Evolutionary conservation across 2,113 vertebrate species (phyloP), one percentile per base, ranked within the genome.

Genomic region (Podilymbus podiceps): DNA sequence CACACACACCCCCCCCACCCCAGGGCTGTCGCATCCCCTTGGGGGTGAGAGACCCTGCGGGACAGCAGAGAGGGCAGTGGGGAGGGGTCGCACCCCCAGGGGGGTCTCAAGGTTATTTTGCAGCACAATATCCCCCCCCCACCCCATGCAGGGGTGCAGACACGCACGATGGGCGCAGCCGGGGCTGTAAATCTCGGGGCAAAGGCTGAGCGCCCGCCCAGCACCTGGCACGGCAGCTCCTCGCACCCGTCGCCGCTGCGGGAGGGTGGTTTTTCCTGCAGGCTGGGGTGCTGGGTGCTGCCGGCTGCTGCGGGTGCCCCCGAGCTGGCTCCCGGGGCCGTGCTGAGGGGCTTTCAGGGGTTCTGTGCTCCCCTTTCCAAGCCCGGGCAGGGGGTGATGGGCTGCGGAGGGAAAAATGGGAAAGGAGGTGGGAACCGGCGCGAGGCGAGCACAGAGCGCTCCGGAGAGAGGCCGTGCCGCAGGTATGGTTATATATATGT

Each of bases 401-500:
- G 52, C 27, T 4, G 47, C 55, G 38, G 75, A 20, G 40, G 55
- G 30, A 27, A 40, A 91, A 60, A 47, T 3, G 24, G 68, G n/a
- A 22, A 42, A 31, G 28, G 49, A 35, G 30, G n/a, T 4, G 47
- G 18, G 52, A 72, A 53, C 9, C 0, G 3, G 18, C 0, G 0
- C 0, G 2, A 40, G 8, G 46, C 28, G 0, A 17, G 21, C 19
- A 0, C 67, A 52, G 58, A 20, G 38, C 4, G 24, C 21, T n/a
- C 47, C 63, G 19, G 71, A 7, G 47, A 1, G 35, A 9, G 71
- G 63, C 78, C 44, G 58, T 33, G 79, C 69, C 2, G 4, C 83
- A 64, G 40, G 40, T 80, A 4, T 4, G 9, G 2, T 31, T 17
- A 9, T 14, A 2, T 62, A 19, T 27, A 4, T 46, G 17, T 23